Conservation (phyloP, 2,797 vertebrate genomes). For the Pseudotriccus pelzelni region DNA sequence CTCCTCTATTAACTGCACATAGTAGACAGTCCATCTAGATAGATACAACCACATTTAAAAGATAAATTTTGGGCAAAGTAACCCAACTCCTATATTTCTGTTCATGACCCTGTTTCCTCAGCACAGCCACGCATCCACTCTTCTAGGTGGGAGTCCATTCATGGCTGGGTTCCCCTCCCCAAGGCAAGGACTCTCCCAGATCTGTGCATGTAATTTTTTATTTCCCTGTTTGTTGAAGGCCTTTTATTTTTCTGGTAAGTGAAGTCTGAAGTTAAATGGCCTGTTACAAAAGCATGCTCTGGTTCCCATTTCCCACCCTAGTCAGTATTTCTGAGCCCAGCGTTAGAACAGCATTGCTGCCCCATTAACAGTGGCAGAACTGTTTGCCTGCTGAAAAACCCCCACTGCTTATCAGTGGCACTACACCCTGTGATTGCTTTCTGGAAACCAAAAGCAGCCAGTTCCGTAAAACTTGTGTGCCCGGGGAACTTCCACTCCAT, state of each 20-base stretch:
- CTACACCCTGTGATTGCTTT: background rate
- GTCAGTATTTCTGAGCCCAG: background rate
- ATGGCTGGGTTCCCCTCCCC: background rate
- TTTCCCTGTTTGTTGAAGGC: background rate
- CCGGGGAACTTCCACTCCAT: background rate
- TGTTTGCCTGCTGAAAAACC: background rate
- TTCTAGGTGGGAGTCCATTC: background rate
- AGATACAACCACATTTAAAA: background rate
- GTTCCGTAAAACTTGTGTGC: background rate
- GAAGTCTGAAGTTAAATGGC: background rate
- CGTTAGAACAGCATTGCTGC: accelerated
- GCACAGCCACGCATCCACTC: background rate
- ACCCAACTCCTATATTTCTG: background rate
- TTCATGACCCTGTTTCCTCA: background rate
- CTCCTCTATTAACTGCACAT: background rate
- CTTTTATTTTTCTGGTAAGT: background rate
- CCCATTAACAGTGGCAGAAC: background rate
- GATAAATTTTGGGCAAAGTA: background rate
- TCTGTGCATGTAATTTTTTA: background rate
- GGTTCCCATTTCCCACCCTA: background rate
- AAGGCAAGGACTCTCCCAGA: background rate
- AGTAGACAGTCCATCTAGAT: background rate
- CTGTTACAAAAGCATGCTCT: background rate
- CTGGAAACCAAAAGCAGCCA: background rate
- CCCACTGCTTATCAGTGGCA: background rate